Evolutionary conservation across 2,888 invertebrate species (phyloP).

Genomic region (Metopia argyrocephala): DNA sequence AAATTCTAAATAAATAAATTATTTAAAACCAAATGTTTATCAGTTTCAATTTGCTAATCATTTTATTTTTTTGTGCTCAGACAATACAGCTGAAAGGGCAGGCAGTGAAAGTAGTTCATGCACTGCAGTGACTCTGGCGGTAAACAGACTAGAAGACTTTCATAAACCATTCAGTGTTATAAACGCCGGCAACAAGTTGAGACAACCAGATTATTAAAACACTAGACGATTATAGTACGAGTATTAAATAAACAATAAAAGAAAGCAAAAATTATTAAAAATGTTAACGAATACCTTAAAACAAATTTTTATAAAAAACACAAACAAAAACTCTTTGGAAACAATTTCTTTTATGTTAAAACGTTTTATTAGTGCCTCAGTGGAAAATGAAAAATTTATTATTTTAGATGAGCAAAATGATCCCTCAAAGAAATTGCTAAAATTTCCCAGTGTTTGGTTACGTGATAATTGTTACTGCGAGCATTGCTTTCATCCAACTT

Average conservation of each 20-base stretch:
- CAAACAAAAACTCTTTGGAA: neutral
- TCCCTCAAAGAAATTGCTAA: slow-evolving; percentile 68
- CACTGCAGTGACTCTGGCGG: too few relatives aligned
- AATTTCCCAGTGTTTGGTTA: slow-evolving; percentile 85
- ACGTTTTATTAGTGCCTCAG: slow-evolving; percentile 61
- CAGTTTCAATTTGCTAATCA: too few relatives aligned
- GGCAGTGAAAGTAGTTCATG: too few relatives aligned
- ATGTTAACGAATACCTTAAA: slow-evolving; percentile 45
- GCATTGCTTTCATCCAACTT: slow-evolving; percentile 82
- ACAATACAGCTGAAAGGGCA: too few relatives aligned
- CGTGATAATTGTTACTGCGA: slow-evolving; percentile 87
- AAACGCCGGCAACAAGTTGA: slow-evolving; percentile 21
- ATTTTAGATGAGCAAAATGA: slow-evolving; percentile 64
- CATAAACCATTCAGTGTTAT: slow-evolving; percentile 21
- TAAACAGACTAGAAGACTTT: too few relatives aligned
- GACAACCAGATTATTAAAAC: neutral
- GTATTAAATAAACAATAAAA: neutral
- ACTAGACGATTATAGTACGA: neutral
- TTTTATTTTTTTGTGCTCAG: too few relatives aligned
- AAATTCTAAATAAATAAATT: neutral
- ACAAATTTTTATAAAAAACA: slow-evolving; percentile 42
- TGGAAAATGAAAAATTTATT: slow-evolving; percentile 69
- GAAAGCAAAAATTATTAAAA: neutral
- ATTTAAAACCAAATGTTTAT: neutral
- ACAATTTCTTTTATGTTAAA: neutral